Evolutionary conservation across 2,113 vertebrate genomes (phyloP), one percentile per base, ranked within the genome.

Genomic region (Nibea coibor): DNA sequence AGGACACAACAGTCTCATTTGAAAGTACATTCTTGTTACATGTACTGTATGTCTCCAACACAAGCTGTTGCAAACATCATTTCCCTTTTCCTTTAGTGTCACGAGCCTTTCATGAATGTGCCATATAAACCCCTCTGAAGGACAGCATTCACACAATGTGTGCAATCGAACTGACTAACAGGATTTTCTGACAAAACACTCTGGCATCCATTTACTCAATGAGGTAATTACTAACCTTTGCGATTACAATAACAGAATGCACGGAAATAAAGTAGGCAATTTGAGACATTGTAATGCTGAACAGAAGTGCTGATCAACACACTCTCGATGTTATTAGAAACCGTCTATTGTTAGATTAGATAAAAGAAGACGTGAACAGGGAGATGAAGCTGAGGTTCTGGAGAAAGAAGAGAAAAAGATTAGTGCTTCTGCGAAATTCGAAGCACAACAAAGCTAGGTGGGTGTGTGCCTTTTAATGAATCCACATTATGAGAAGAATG

Each of bases 341-440:
- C 28, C 6, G 17, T 58, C 22, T 66, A 71, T 75, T 78, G 74
- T 80, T 63, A 70, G 69, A 80, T 74, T 16, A 72, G 42, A 48
- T 67, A 62, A 62, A 43, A 73, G 15, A 48, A 65, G 54, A 58
- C 43, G 26, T 61, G 39, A 51, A 51, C 9, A 48, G 42, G 64
- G 28, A 45, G 24, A 56, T 54, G 50, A n/a, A 50, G 6, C 10
- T 7, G 31, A 9, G 9, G 51, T 7, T 50, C 26, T 35, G 14
- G n/a, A 65, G 31, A 63, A 47, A 57, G 48, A 54, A 20, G 24
- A 63, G 28, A 56, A 54, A 43, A 50, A 70, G 47, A 64, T 22
- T 62, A 57, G 54, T 62, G 61, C 39, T 26, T 62, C 35, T 56
- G 75, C 84, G 80, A 93, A 89, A 92, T 85, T 80, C 88, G 78